Conservation (phyloP, 2,113 vertebrate genomes). For the Triplophysa rosa region DNA sequence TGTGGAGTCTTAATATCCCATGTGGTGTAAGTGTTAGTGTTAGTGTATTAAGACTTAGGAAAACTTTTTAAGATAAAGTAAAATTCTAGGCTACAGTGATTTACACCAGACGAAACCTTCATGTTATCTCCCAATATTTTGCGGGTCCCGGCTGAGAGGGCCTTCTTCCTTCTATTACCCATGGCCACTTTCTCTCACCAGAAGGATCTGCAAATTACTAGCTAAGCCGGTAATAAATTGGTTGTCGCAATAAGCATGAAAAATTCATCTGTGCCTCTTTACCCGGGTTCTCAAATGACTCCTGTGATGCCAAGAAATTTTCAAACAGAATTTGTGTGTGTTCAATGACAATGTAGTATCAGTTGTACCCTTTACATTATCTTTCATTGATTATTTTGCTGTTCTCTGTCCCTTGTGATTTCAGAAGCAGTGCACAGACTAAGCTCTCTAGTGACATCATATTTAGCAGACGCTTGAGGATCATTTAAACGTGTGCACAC, state of each 20-base stretch:
- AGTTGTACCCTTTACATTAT: background rate
- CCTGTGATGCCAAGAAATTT: slow-evolving; percentile 19
- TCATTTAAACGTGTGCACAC: background rate
- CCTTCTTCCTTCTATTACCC: slow-evolving; percentile 47
- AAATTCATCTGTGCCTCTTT: slow-evolving; percentile 71
- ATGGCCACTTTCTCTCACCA: slow-evolving; percentile 52
- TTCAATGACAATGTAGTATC: background rate
- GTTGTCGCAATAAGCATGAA: slow-evolving; percentile 68
- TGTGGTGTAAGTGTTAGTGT: too few species aligned
- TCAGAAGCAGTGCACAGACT: slow-evolving; percentile 5
- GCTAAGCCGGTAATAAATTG: slow-evolving; percentile 66
- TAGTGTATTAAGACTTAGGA: too few species aligned
- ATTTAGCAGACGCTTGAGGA: background rate
- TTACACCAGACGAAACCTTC: background rate
- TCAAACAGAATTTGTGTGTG: background rate
- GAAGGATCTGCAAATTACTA: slow-evolving; percentile 60
- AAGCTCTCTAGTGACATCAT: slow-evolving; percentile 1
- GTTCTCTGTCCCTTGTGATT: slow-evolving; percentile 43
- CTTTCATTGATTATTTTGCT: background rate
- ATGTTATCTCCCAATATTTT: background rate
- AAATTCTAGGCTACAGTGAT: background rate
- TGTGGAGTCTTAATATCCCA: too few species aligned
- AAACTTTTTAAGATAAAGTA: too few species aligned
- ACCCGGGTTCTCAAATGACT: slow-evolving; percentile 60
- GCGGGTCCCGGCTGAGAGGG: background rate